Conservation (phyloP, 1,140 invertebrate genomes). For the Camponotus vicinus region DNA sequence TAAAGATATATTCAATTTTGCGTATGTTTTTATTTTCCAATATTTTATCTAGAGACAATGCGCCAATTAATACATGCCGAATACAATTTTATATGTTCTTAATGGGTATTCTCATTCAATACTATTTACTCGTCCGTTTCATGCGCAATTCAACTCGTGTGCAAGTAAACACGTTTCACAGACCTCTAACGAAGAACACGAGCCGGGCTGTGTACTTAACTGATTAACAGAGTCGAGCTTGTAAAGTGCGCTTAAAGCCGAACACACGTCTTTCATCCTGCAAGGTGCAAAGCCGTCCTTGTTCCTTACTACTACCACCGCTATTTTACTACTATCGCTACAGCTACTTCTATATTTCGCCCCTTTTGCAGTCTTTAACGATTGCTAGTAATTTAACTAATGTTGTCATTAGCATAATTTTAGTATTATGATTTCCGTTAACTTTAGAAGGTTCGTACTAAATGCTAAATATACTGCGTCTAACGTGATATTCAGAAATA, state of each 20-base stretch:
- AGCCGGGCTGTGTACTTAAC: slow-evolving; percentile 63
- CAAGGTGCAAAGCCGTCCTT: slow-evolving; percentile 61
- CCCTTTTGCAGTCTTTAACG: background rate
- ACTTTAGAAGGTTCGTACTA: background rate
- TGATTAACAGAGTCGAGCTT: slow-evolving; percentile 67
- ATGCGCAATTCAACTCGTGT: slow-evolving; percentile 55
- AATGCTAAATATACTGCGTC: background rate
- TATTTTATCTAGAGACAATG: background rate
- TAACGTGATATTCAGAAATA: background rate
- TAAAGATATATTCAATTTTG: background rate
- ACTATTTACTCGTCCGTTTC: slow-evolving; percentile 55
- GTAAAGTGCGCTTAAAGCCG: slow-evolving; percentile 68
- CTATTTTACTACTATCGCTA: background rate
- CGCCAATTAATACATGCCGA: slow-evolving; percentile 8
- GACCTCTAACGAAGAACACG: slow-evolving; percentile 64
- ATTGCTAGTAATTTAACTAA: slow-evolving; percentile 36
- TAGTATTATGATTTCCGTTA: slow-evolving; percentile 5
- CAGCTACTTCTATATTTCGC: background rate
- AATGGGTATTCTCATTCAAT: slow-evolving; percentile 50
- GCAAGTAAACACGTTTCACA: slow-evolving; percentile 61
- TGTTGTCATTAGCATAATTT: slow-evolving; percentile 19
- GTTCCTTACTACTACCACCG: slow-evolving; percentile 47
- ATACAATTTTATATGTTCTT: slow-evolving; percentile 32
- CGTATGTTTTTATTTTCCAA: background rate
- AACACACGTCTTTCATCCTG: slow-evolving; percentile 71